Base-by-base conservation (phyloP, 2,113 vertebrate genomes). In the Eupsittula cactorum region DNA sequence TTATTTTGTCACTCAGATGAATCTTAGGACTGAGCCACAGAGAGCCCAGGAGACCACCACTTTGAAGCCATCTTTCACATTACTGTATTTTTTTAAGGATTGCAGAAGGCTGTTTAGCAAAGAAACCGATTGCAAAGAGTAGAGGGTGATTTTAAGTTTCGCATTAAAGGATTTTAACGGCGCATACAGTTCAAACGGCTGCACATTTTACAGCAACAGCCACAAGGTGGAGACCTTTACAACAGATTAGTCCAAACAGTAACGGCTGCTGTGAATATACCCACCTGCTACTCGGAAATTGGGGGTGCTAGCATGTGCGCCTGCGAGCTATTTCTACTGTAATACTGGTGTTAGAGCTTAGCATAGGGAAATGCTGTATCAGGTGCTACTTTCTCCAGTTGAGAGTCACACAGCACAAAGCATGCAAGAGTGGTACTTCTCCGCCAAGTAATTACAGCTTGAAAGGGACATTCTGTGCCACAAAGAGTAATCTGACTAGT, bases 201-300 rank as follows among this genome's bases (percentile, higher is more conserved):
- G 71, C 65, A 76, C 39, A 9, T 79, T 91, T 92, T 63, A 57
- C 71, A 59, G 63, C 24, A 88, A 16, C 39, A 91, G 76, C 98
- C 98, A 96, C 97, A 78, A 97, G 97, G 90, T 97, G 97, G 97
- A 96, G 96, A 92, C 63, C 93, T 97, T 93, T 49, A 96, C 96
- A 97, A 96, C 86, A 80, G 64, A 88, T 97, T 68, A 31, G 37
- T 29, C 33, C 33, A 24, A 41, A 53, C 41, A 9, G 28, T 12
- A 27, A 14, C 6, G 27, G 16, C 25, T 76, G 41, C 12, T 59
- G n/a, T 24, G 49, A 67, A 35, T 9, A 9, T 1, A 69, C 28
- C 21, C 37, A 31, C 39, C 42, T 33, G 60, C 24, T 41, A 11
- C 2, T 10, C 17, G 25, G 65, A 77, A 60, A 31, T 21, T 13